Conservation (phyloP, 2,888 invertebrate species). For the Seladonia tumulorum region DNA sequence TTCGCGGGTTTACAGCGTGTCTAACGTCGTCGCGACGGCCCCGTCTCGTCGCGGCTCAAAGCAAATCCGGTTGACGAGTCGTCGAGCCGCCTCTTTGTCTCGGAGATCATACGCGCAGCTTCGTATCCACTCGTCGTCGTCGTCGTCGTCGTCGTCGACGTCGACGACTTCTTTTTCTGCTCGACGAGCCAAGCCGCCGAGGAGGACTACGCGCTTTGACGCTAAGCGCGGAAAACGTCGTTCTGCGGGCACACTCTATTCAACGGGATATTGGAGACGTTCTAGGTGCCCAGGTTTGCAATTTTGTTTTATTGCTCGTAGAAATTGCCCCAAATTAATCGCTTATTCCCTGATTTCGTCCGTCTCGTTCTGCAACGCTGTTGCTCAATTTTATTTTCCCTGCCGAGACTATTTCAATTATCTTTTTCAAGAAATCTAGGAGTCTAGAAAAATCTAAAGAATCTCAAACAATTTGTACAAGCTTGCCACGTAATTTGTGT, state of each 20-base stretch:
- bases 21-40: slow-evolving; percentile 50
- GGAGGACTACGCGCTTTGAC: slow-evolving; percentile 52
- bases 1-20: slow-evolving; percentile 55
- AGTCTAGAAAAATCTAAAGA: no score
- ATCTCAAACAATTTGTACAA: no score
- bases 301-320: not conserved
- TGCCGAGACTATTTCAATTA: no score
- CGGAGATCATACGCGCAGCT: slow-evolving; percentile 31
- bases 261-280: not conserved
- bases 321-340: not conserved
- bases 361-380: not conserved
- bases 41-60: slow-evolving; percentile 42
- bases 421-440: no score
- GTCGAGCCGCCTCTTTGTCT: slow-evolving; percentile 63
- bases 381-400: not conserved
- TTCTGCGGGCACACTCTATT: slow-evolving; percentile 37
- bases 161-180: slow-evolving; percentile 29
- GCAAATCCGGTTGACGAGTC: slow-evolving; percentile 64
- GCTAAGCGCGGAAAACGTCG: slow-evolving; percentile 50
- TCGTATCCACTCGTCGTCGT: slow-evolving; percentile 27
- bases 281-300: not conserved
- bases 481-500: no score
- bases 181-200: slow-evolving; percentile 28
- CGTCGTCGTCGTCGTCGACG: not conserved
- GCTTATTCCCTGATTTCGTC: no score